Evolutionary conservation across 2,888 invertebrate species (phyloP).

Genomic region (Nomada ferruginata): DNA sequence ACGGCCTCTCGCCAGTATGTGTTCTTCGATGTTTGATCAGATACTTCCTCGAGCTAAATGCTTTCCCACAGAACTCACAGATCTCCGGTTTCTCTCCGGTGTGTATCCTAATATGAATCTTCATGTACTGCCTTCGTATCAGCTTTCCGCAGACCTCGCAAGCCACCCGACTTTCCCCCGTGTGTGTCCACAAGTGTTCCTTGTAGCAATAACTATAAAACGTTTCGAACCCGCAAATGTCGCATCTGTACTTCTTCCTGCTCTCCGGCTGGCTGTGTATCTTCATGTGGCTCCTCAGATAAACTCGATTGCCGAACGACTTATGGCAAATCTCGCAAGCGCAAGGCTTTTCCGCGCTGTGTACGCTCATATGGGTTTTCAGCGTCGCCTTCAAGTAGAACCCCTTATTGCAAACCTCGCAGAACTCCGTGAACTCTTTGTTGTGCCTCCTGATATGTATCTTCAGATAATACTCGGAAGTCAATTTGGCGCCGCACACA

Average conservation of each 20-base stretch:
- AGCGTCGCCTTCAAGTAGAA: slow-evolving; percentile 79
- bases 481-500: slow-evolving; percentile 87
- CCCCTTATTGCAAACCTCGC: slow-evolving; percentile 80
- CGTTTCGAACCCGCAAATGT: slow-evolving; percentile 83
- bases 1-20: slow-evolving; percentile 78
- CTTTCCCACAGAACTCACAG: slow-evolving; percentile 78
- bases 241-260: slow-evolving; percentile 86
- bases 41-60: slow-evolving; percentile 74
- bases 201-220: slow-evolving; percentile 83
- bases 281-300: slow-evolving; percentile 84
- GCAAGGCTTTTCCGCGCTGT: slow-evolving; percentile 71
- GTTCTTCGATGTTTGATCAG: slow-evolving; percentile 74
- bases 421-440: slow-evolving; percentile 84
- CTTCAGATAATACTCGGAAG: slow-evolving; percentile 87
- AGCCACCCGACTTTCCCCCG: slow-evolving; percentile 79
- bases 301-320: slow-evolving; percentile 85
- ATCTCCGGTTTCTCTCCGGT: slow-evolving; percentile 78
- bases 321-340: slow-evolving; percentile 81
- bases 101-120: slow-evolving; percentile 76
- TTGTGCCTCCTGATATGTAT: slow-evolving; percentile 87
- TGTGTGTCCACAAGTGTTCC: slow-evolving; percentile 83
- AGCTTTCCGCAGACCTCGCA: slow-evolving; percentile 83
- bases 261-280: slow-evolving; percentile 75
- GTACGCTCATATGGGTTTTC: slow-evolving; percentile 80
- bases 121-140: slow-evolving; percentile 78